Evolutionary conservation across 2,888 invertebrate genomes (phyloP).

Genomic region (Epistrophella euchroma): DNA sequence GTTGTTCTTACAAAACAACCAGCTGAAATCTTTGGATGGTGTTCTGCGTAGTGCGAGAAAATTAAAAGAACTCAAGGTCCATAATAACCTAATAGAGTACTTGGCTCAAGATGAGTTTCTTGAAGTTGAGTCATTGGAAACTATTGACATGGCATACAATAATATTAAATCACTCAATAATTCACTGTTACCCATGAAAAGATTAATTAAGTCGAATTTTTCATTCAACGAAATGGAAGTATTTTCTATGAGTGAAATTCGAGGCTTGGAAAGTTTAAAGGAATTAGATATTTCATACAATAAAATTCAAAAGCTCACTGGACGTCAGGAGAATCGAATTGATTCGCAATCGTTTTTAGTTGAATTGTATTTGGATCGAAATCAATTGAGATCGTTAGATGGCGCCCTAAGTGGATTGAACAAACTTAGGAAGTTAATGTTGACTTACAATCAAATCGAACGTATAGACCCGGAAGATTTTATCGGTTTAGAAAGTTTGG

Average conservation of each 20-base stretch:
- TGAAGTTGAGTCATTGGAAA: conserved; percentile 88
- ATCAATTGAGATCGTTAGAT: conserved; percentile 88
- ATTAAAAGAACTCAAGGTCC: conserved; percentile 88
- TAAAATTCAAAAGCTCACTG: conserved; percentile 87
- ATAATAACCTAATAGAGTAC: conserved; percentile 90
- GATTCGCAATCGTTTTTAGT: conserved; percentile 90
- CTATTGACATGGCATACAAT: conserved; percentile 90
- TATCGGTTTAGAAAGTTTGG: conserved; percentile 90
- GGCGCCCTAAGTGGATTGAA: conserved; percentile 91
- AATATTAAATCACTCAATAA: conserved; percentile 89
- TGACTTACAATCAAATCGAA: conserved; percentile 90
- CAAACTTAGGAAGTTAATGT: conserved; percentile 88
- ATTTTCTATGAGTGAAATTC: conserved; percentile 92
- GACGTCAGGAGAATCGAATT: conserved; percentile 90
- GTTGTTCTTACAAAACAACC: conserved; percentile 90
- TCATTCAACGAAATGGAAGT: conserved; percentile 90
- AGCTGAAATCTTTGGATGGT: conserved; percentile 89
- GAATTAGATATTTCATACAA: conserved; percentile 91
- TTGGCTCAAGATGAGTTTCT: conserved; percentile 91
- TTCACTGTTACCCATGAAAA: conserved; percentile 88
- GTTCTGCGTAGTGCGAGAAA: conserved; percentile 88
- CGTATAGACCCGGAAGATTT: conserved; percentile 91
- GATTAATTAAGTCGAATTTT: conserved; percentile 89
- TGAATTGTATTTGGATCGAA: conserved; percentile 90
- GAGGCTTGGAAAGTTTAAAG: conserved; percentile 89